Base-by-base conservation (phyloP, 2,888 invertebrate species). In the Sipha maydis region DNA sequence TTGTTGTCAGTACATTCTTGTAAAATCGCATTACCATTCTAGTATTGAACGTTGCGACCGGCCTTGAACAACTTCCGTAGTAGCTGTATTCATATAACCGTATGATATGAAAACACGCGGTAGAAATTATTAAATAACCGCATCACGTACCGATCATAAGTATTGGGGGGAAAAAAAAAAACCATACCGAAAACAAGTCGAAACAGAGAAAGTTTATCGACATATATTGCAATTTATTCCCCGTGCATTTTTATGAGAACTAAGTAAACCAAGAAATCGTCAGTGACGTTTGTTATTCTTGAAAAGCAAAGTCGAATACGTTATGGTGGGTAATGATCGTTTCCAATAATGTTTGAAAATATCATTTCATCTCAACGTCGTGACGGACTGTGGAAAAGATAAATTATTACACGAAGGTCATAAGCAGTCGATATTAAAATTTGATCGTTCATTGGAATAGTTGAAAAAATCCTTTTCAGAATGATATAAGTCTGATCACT, bases 51-150 rank as follows among this genome's bases (percentile, higher is more conserved):
- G 17, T 73, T 73, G 25, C 48, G 54, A 83, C 31, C 73, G 71
- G 48, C 71, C 71, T 83, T 73, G 71, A 83, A 73, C 25, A 73
- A 83, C 83, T 83, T 83, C 83, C 71, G 83, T 25, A 54, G 61
- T 79, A 83, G 69, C 11, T 41, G 41, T 48, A 54, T 83, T 83
- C 83, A 71, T 71, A 54, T 71, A 83, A 71, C 19, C 71, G 83
- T 71, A 54, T 31, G 71, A 71, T 69, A 83, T 83, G 73, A 83
- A 56, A 83, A 73, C 34, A 34, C 54, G 54, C 31, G 21, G 25
- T 67, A 80, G 80, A 80, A 80, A 67, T 80, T 7, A 80, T 80
- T 80, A 80, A 71, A 71, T 71, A 48, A 71, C 83, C 69, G 54
- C 69, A 71, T 83, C 83, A 71, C 83, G 69, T 82, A 82, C 67